Percentiles rank a stretch among this genome's conserved stretches.
Conservation (phyloP, 2,888 invertebrate genomes). For the Alitta virens region DNA sequence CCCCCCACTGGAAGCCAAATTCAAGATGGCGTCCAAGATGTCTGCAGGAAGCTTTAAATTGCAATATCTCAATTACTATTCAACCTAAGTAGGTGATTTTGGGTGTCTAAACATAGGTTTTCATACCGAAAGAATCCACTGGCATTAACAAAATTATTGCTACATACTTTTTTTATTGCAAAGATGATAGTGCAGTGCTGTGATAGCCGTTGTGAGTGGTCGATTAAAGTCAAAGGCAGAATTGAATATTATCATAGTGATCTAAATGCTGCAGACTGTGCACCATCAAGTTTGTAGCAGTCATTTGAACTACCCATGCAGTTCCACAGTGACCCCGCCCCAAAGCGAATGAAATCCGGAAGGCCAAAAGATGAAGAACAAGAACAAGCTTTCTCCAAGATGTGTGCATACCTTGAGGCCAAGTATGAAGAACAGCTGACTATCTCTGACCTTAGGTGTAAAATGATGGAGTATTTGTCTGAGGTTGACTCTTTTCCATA, state of each 20-base stretch:
- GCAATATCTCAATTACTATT: conserved; percentile 1
- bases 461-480: conserved; percentile 2
- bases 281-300: conserved; percentile 6
- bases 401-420: conserved; percentile 7
- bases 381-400: conserved; percentile 12
- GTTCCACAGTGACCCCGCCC: background rate
- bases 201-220: conserved; percentile 5
- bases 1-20: too few relatives aligned
- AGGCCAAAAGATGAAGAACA: conserved; percentile 6
- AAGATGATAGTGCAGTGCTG: conserved; percentile 1
- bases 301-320: conserved; percentile 5
- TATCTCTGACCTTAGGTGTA: background rate
- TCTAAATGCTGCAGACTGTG: conserved; percentile 13
- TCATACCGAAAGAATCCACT: conserved; percentile 1
- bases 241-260: conserved; percentile 5
- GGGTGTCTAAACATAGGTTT: conserved; percentile 5
- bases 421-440: conserved; percentile 18
- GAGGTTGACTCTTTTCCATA: conserved; percentile 10
- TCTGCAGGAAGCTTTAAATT: background rate
- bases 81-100: background rate
- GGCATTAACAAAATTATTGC: background rate
- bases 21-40: conserved; percentile 15
- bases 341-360: background rate
- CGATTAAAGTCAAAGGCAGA: conserved; percentile 5
- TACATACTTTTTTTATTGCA: background rate